These are phyloP conservation scores for Lasiurus borealis DNA, from an alignment of 2,113 vertebrate species.

Conservation along the genomic window DNA sequence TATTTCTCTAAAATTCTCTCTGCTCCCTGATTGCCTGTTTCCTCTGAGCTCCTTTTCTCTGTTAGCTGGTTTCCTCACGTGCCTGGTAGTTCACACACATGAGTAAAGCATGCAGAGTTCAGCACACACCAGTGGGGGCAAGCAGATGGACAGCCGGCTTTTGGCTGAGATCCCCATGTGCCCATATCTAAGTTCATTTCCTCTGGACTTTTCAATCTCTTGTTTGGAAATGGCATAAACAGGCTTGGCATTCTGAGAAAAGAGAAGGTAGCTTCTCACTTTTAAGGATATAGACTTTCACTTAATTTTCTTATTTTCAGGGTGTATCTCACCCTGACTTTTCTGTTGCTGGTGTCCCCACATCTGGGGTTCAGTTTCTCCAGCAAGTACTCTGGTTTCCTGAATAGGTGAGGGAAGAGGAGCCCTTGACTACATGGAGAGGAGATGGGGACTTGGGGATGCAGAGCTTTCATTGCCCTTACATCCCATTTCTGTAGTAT, in stretches of 20 bases:
- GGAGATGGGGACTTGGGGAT: not conserved
- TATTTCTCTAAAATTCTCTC: slow-evolving; percentile 1
- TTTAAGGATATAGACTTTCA: not conserved
- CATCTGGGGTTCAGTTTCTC: not conserved
- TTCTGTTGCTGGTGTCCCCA: not conserved
- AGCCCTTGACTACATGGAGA: not conserved
- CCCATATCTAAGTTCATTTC: not conserved
- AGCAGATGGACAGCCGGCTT: not conserved
- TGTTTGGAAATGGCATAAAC: not conserved
- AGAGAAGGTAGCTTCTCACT: not conserved
- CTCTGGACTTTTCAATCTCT: not conserved
- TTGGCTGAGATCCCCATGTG: not conserved
- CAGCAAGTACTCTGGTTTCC: not conserved
- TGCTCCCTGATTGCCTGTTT: not conserved
- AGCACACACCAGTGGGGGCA: too few species aligned
- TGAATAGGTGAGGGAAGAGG: not conserved
- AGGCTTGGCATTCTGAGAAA: not conserved
- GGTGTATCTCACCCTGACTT: not conserved
- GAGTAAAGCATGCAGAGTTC: not conserved
- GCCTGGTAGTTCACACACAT: not conserved
- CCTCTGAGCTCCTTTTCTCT: not conserved
- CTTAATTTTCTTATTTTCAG: not conserved
- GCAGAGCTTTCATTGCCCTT: not conserved
- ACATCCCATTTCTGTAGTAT: not conserved
- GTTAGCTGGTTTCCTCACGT: not conserved